These are phyloP conservation scores for Athene cunicularia DNA, from an alignment of 2,113 vertebrate genomes.

Conservation along the genomic window DNA sequence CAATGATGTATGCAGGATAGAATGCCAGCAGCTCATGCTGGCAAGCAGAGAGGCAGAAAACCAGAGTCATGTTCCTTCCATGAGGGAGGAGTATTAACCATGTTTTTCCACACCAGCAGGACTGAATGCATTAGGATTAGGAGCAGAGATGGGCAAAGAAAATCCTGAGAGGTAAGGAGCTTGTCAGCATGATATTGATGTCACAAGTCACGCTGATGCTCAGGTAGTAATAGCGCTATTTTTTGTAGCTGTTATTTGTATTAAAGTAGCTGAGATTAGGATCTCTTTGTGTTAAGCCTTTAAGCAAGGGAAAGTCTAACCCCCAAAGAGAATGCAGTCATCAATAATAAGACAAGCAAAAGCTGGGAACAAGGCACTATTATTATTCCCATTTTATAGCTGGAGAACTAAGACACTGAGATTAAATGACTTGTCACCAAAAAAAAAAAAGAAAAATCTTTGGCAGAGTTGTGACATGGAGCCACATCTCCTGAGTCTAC, in stretches of 20 bases:
- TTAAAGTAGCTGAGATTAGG: constrained; percentile 56
- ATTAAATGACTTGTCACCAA: not conserved
- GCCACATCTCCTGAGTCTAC: not conserved
- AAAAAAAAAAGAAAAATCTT: not conserved
- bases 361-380: not conserved
- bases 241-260: constrained; percentile 45
- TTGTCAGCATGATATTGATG: constrained; percentile 45
- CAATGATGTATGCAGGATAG: not conserved
- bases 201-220: constrained; percentile 48
- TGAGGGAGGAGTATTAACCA: constrained; percentile 22
- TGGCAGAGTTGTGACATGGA: not conserved
- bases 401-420: not conserved
- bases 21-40: not conserved
- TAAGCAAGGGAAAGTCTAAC: constrained; percentile 35
- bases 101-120: constrained; percentile 27
- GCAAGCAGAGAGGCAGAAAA: constrained; percentile 4
- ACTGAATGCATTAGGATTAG: constrained; percentile 42
- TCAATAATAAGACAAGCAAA: constrained; percentile 41
- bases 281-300: constrained; percentile 56
- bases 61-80: not conserved
- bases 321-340: constrained; percentile 33
- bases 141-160: constrained; percentile 32
- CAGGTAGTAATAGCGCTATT: constrained; percentile 48
- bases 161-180: constrained; percentile 43
- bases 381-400: constrained; percentile 39